Conservation (phyloP, 1,140 invertebrate genomes). For the Mya arenaria region DNA sequence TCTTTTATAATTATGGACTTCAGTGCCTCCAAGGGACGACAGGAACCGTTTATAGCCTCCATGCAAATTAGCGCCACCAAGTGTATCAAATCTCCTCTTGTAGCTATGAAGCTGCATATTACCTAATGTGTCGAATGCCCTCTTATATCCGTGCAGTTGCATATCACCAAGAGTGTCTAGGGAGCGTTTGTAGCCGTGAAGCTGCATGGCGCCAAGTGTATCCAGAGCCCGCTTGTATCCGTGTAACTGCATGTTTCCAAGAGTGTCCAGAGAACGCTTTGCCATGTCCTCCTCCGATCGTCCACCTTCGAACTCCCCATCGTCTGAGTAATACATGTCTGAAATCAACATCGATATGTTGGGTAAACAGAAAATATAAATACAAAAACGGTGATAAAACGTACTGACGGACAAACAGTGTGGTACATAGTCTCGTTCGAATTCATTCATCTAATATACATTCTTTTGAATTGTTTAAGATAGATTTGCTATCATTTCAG, state of each 20-base stretch:
- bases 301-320: too few relatives aligned
- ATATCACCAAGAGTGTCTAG: not conserved
- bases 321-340: too few relatives aligned
- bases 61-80: constrained; percentile 26
- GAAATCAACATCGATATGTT: too few relatives aligned
- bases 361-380: too few relatives aligned
- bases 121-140: constrained; percentile 33
- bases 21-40: constrained; percentile 26
- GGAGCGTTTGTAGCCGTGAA: not conserved
- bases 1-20: constrained; percentile 38
- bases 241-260: not conserved
- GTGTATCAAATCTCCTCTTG: constrained; percentile 20
- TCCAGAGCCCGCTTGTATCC: not conserved
- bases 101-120: constrained; percentile 49
- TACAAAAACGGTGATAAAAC: too few relatives aligned
- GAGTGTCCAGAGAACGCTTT: not conserved
- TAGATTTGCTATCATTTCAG: too few relatives aligned
- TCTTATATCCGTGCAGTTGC: constrained; percentile 24
- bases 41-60: constrained; percentile 36
- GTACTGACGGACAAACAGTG: too few relatives aligned
- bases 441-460: too few relatives aligned
- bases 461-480: too few relatives aligned
- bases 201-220: not conserved
- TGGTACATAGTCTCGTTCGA: too few relatives aligned
- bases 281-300: too few relatives aligned